These are phyloP conservation scores for Zaprionus taronus DNA, from an alignment of 1,140 invertebrate species.

Conservation along the genomic window DNA sequence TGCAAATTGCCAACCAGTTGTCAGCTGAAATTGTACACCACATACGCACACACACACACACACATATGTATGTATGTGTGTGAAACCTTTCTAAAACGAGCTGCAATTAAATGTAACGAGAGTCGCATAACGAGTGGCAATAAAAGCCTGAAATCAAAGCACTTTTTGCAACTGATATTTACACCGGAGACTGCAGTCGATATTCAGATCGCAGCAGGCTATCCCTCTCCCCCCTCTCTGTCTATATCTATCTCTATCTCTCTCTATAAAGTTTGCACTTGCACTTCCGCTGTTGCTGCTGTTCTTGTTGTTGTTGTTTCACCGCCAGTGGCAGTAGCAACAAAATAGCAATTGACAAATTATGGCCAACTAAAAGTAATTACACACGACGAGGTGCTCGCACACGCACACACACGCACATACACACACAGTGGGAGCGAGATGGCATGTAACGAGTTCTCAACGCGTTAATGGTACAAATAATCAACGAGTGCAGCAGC, in stretches of 20 bases:
- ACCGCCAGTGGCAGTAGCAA: slow-evolving; percentile 47
- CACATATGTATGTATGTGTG: neutral
- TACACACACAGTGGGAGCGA: slow-evolving; percentile 7
- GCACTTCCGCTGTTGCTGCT: slow-evolving; percentile 61
- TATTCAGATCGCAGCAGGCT: slow-evolving; percentile 22
- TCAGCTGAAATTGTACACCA: neutral
- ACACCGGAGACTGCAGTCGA: slow-evolving; percentile 25
- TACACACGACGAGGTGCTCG: slow-evolving; percentile 63
- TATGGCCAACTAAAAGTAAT: slow-evolving; percentile 83
- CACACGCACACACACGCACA: slow-evolving; percentile 29
- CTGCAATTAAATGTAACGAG: slow-evolving; percentile 16
- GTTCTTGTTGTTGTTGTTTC: slow-evolving; percentile 29
- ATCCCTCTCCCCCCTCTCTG: neutral
- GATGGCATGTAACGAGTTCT: slow-evolving; percentile 72
- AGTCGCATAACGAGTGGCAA: slow-evolving; percentile 19
- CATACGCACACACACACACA: neutral
- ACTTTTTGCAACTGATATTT: slow-evolving; percentile 33
- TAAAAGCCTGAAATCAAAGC: slow-evolving; percentile 38
- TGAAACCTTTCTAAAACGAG: slow-evolving; percentile 1
- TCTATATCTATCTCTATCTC: neutral
- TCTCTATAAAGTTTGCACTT: slow-evolving; percentile 42
- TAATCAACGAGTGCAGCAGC: slow-evolving; percentile 73
- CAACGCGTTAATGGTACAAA: slow-evolving; percentile 80
- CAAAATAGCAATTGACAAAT: slow-evolving; percentile 83
- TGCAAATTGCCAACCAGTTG: neutral